Percentiles rank a stretch among this genome's conserved stretches.
These are phyloP conservation scores for Muricea muricata DNA, from an alignment of 92 coral and sea anemone species.

Conservation along the genomic window DNA sequence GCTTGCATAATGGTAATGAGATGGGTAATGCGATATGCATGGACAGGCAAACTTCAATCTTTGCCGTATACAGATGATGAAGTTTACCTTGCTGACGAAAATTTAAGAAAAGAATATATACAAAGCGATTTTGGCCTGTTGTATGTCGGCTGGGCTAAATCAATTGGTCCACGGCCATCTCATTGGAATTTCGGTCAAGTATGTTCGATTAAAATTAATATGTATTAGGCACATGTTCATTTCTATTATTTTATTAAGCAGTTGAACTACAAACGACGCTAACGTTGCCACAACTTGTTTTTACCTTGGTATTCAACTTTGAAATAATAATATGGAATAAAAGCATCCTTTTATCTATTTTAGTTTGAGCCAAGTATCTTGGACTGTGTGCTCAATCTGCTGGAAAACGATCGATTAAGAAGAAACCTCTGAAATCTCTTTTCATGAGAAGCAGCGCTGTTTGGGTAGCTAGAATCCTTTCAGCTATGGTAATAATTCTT, in stretches of 20 bases:
- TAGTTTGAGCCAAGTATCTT: slow-evolving; percentile 49
- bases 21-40: too few relatives aligned
- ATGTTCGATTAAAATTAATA: neutral
- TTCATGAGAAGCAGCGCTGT: slow-evolving; percentile 40
- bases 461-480: slow-evolving; percentile 70
- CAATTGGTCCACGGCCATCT: neutral
- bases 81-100: slow-evolving; percentile 42
- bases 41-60: neutral
- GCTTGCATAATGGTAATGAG: too few relatives aligned
- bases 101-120: slow-evolving; percentile 45
- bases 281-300: too few relatives aligned
- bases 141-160: neutral
- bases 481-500: slow-evolving; percentile 78
- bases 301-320: too few relatives aligned
- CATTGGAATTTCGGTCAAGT: slow-evolving; percentile 58
- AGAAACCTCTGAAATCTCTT: slow-evolving; percentile 27
- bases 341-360: too few relatives aligned
- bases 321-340: too few relatives aligned
- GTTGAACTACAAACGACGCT: too few relatives aligned
- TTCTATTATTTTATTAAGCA: too few relatives aligned
- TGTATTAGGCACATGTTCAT: too few relatives aligned
- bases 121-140: slow-evolving; percentile 34
- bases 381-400: slow-evolving; percentile 50
- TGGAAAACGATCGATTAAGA: slow-evolving; percentile 2
- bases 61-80: slow-evolving; percentile 45